Evolutionary conservation across 2,113 vertebrate species (phyloP).

Genomic region (Larimichthys polyactis): DNA sequence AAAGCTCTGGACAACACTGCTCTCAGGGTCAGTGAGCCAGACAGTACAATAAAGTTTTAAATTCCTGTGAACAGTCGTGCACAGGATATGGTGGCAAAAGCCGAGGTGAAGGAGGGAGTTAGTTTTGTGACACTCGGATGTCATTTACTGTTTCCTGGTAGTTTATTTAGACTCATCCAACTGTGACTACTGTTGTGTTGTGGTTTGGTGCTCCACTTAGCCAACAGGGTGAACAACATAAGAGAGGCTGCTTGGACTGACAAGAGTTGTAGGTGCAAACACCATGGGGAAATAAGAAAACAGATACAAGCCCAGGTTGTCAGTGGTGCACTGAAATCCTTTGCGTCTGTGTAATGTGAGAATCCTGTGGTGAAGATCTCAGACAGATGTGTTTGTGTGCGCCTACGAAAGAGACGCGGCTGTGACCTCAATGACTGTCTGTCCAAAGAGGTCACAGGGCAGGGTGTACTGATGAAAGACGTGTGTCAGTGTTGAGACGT

Average conservation of each 20-base stretch:
- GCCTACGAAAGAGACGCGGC: conserved; percentile 20
- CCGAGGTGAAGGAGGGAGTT: conserved; percentile 30
- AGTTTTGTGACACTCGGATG: conserved; percentile 45
- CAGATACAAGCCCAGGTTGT: conserved; percentile 52
- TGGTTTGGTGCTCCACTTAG: conserved; percentile 20
- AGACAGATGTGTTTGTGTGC: conserved; percentile 29
- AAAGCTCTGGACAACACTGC: conserved; percentile 7
- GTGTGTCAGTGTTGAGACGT: conserved; percentile 38
- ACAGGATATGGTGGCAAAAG: conserved; percentile 36
- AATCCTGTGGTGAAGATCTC: conserved; percentile 42
- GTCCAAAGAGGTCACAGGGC: conserved; percentile 65
- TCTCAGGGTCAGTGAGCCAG: conserved; percentile 7
- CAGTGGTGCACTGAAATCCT: conserved; percentile 25
- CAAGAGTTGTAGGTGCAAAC: conserved; percentile 30
- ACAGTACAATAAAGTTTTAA: conserved; percentile 33
- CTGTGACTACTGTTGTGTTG: conserved; percentile 33
- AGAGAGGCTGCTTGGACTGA: background rate
- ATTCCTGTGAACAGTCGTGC: conserved; percentile 1
- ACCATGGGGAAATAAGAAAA: conserved; percentile 37
- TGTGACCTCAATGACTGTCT: conserved; percentile 23
- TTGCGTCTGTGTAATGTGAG: conserved; percentile 63
- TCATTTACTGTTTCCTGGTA: conserved; percentile 33
- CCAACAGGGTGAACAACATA: background rate
- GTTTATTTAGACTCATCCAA: conserved; percentile 20
- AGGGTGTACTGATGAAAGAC: conserved; percentile 58